These are phyloP conservation scores for Acheta domesticus DNA, from an alignment of 2,888 invertebrate genomes.

Conservation along the genomic window DNA sequence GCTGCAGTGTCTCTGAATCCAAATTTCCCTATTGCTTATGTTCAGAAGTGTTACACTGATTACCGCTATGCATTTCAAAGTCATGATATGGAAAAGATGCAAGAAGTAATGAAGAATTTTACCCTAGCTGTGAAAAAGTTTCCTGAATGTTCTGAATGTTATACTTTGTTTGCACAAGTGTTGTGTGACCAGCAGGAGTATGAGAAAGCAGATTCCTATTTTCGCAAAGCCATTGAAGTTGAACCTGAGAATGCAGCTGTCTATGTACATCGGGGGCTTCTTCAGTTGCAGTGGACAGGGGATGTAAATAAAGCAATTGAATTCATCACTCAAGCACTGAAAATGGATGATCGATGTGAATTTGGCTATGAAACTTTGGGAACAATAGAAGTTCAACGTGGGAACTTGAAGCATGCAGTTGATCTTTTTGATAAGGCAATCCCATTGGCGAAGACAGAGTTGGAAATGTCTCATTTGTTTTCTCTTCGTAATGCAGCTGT, in stretches of 20 bases:
- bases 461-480: conserved; percentile 87
- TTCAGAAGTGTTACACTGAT: conserved; percentile 88
- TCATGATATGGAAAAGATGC: conserved; percentile 59
- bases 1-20: conserved; percentile 79
- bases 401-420: conserved; percentile 76
- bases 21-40: conserved; percentile 77
- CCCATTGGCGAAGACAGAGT: conserved; percentile 75
- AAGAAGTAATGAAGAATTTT: conserved; percentile 68
- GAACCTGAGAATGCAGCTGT: conserved; percentile 83
- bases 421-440: conserved; percentile 87
- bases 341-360: conserved; percentile 87
- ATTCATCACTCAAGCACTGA: conserved; percentile 75
- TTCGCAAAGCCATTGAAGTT: conserved; percentile 73
- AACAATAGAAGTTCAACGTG: conserved; percentile 90
- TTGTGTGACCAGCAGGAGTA: conserved; percentile 80
- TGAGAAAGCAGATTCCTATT: conserved; percentile 76
- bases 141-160: conserved; percentile 81
- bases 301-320: conserved; percentile 75
- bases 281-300: conserved; percentile 80
- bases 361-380: conserved; percentile 94
- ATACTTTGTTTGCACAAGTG: conserved; percentile 83
- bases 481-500: conserved; percentile 85
- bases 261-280: conserved; percentile 72
- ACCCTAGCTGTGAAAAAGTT: conserved; percentile 72
- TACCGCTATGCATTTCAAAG: conserved; percentile 67